Evolutionary conservation across 2,113 vertebrate genomes (phyloP), one percentile per base, ranked within the genome.

Genomic region (Labrus mixtus): DNA sequence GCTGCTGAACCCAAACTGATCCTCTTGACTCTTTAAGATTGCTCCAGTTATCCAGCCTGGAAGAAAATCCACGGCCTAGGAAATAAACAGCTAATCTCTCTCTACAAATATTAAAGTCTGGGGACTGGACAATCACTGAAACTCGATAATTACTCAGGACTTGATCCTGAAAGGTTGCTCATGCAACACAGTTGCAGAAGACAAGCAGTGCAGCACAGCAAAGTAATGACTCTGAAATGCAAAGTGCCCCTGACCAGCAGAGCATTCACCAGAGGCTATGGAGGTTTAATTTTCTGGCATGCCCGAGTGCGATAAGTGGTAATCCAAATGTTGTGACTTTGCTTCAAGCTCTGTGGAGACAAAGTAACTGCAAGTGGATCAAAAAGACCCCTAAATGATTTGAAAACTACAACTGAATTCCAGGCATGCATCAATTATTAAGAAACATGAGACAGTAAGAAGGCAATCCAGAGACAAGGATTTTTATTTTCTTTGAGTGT

Each of bases 271-370:
- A 86, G 69, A 73, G 79, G 70, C 81, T 33, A 50, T 37, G 46
- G 60, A 58, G 69, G 68, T 84, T 89, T 85, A 81, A 91, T 89
- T 87, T 41, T 87, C 68, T 84, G 85, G 71, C 73, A 72, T 88
- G 81, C 79, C 77, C 79, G 72, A 36, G 64, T 82, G 73, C 82
- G 89, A 91, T 85, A 89, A 89, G 76, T 85, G 83, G 72, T 46
- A 73, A 79, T 82, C 73, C 57, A 68, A 82, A 78, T 77, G 81
- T 70, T 76, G 76, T 74, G 81, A 89, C 77, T 90, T 85, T 85
- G 66, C 89, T 85, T 85, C 83, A 67, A 83, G 87, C 78, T 86
- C 76, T 41, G 68, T 51, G 51, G 70, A 85, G 59, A 61, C 68
- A 23, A 46, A 69, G 68, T 59, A 84, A 76, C 29, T 85, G 71